These are phyloP conservation scores for Sinelater perroti DNA, from an alignment of 2,888 invertebrate genomes.

Conservation along the genomic window DNA sequence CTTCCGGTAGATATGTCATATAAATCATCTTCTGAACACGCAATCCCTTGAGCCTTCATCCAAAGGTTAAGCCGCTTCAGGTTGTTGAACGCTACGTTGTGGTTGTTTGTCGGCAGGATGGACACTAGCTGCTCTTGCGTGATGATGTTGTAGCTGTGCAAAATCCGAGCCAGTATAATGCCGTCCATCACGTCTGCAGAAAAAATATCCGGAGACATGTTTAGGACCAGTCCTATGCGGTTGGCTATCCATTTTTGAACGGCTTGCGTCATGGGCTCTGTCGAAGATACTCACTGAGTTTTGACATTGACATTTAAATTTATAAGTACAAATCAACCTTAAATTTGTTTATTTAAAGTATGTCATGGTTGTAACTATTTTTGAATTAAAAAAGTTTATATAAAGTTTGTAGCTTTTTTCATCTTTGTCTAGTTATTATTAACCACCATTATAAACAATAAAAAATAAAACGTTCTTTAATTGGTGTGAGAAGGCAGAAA, in stretches of 20 bases:
- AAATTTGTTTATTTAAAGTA: too few relatives aligned
- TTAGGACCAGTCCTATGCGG: slow-evolving; percentile 65
- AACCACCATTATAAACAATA: too few relatives aligned
- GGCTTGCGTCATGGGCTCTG: slow-evolving; percentile 70
- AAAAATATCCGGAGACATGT: slow-evolving; percentile 65
- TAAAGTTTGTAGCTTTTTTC: too few relatives aligned
- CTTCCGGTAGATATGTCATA: slow-evolving; percentile 63
- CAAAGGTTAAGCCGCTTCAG: slow-evolving; percentile 64
- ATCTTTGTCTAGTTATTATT: too few relatives aligned
- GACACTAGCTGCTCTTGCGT: slow-evolving; percentile 64
- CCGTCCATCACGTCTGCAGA: slow-evolving; percentile 68
- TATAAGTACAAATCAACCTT: background rate
- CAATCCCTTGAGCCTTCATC: slow-evolving; percentile 64
- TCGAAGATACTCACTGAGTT: too few relatives aligned
- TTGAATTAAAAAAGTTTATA: too few relatives aligned
- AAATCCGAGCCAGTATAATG: slow-evolving; percentile 64
- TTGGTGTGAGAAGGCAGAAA: too few relatives aligned
- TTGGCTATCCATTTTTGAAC: slow-evolving; percentile 69
- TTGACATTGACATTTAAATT: background rate
- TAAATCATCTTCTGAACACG: slow-evolving; percentile 61
- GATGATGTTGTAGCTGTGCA: slow-evolving; percentile 68
- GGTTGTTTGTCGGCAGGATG: slow-evolving; percentile 55
- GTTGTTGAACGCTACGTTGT: slow-evolving; percentile 56
- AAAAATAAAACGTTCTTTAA: too few relatives aligned
- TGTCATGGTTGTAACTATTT: too few relatives aligned